These are phyloP conservation scores for Ichneumon xanthorius DNA, from an alignment of 2,888 invertebrate genomes.

Conservation along the genomic window DNA sequence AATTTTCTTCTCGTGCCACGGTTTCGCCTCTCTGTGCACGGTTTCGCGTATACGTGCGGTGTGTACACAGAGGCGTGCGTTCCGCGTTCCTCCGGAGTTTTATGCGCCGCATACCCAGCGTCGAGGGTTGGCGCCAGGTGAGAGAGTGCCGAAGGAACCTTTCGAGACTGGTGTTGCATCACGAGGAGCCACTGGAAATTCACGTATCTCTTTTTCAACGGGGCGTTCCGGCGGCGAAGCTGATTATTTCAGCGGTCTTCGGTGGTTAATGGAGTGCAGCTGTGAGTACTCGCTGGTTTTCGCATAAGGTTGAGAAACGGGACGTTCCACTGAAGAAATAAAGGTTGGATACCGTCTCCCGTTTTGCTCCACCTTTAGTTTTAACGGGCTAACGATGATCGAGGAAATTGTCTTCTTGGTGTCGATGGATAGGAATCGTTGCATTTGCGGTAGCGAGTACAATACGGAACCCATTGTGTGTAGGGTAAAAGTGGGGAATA, in stretches of 20 bases:
- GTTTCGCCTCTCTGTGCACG: conserved; percentile 1
- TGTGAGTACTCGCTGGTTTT: too few species aligned
- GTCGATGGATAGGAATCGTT: too few species aligned
- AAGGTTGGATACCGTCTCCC: too few species aligned
- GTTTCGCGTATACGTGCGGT: background rate
- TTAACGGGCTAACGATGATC: too few species aligned
- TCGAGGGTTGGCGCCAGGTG: background rate
- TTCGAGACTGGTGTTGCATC: background rate
- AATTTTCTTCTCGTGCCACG: conserved; percentile 39
- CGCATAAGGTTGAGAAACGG: too few species aligned
- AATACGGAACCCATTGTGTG: background rate
- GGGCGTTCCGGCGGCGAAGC: background rate
- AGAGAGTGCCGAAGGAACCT: conserved; percentile 1
- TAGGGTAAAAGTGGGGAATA: too few species aligned
- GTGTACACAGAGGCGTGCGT: background rate
- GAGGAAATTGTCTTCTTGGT: too few species aligned
- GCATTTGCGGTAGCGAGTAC: too few species aligned
- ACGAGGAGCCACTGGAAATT: background rate
- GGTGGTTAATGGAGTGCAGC: too few species aligned
- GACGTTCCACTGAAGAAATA: too few species aligned
- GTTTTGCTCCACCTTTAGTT: too few species aligned
- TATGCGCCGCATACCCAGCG: background rate
- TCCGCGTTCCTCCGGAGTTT: background rate
- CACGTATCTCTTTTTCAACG: background rate
- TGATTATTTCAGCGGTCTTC: too few species aligned